Conservation (phyloP, 2,888 invertebrate species). For the Campopleginae sp. region DNA sequence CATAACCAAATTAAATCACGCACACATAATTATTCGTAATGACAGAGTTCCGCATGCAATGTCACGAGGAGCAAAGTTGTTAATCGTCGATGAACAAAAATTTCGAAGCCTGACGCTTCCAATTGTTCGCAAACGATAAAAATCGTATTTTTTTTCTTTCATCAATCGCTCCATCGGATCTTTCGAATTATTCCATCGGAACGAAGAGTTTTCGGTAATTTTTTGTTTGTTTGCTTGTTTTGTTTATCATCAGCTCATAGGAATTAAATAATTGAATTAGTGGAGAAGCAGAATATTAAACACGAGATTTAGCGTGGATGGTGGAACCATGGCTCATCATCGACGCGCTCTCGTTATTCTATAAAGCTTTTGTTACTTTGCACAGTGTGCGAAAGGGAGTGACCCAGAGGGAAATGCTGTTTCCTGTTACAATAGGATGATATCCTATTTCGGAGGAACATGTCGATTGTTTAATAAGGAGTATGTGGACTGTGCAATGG, state of each 20-base stretch:
- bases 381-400: background rate
- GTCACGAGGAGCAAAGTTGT: background rate
- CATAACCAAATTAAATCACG: background rate
- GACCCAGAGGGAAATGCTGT: background rate
- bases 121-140: background rate
- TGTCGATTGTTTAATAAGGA: slow-evolving; percentile 68
- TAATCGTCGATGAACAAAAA: background rate
- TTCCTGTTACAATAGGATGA: slow-evolving; percentile 73
- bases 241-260: background rate
- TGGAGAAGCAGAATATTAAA: background rate
- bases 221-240: too few relatives aligned
- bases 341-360: background rate
- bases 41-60: background rate
- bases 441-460: slow-evolving; percentile 72
- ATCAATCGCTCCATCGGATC: too few relatives aligned
- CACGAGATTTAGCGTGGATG: background rate
- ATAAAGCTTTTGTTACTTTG: slow-evolving; percentile 14
- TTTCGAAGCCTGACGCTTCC: background rate
- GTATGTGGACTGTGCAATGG: slow-evolving; percentile 55
- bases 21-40: background rate
- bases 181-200: too few relatives aligned
- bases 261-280: background rate
- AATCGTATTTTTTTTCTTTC: background rate
- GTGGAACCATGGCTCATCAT: background rate
- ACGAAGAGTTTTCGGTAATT: too few relatives aligned